These are phyloP conservation scores for Alexandromys fortis DNA, from an alignment of 2,113 vertebrate genomes.

Conservation along the genomic window DNA sequence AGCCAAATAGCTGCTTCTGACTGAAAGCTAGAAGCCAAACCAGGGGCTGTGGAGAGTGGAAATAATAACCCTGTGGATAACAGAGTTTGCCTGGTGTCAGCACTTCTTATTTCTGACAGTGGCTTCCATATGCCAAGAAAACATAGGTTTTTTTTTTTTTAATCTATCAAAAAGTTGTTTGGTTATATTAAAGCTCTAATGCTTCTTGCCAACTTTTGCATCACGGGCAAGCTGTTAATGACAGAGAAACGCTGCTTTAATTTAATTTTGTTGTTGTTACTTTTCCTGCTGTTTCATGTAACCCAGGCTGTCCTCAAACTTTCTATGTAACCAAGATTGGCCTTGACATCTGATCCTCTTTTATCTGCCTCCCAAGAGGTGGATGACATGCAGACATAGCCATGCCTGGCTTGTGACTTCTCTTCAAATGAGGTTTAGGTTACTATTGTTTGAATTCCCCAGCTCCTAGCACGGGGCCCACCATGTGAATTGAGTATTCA, in stretches of 20 bases:
- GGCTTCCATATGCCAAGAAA: not conserved
- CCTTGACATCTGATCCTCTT: not conserved
- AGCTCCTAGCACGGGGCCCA: not conserved
- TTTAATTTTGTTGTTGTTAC: not conserved
- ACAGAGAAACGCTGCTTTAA: not conserved
- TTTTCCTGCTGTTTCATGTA: not conserved
- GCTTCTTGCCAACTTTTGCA: conserved; percentile 14
- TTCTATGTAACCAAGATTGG: not conserved
- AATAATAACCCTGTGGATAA: not conserved
- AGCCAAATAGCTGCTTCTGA: not conserved
- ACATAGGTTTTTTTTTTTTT: not conserved
- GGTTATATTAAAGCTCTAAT: not conserved
- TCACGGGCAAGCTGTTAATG: too few species aligned
- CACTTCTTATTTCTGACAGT: conserved; percentile 21
- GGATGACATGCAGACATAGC: not conserved
- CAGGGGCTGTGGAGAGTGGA: not conserved
- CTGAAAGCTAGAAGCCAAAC: not conserved
- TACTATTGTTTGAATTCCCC: not conserved
- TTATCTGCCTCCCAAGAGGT: not conserved
- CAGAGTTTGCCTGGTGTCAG: not conserved
- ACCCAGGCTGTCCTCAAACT: not conserved
- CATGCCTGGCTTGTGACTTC: not conserved
- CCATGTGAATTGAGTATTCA: not conserved
- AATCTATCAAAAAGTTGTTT: conserved; percentile 11
- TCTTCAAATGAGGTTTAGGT: not conserved